phyloP scores from a whole-genome alignment of 2,113 vertebrate genomes.

The Chitala chitala region DNA sequence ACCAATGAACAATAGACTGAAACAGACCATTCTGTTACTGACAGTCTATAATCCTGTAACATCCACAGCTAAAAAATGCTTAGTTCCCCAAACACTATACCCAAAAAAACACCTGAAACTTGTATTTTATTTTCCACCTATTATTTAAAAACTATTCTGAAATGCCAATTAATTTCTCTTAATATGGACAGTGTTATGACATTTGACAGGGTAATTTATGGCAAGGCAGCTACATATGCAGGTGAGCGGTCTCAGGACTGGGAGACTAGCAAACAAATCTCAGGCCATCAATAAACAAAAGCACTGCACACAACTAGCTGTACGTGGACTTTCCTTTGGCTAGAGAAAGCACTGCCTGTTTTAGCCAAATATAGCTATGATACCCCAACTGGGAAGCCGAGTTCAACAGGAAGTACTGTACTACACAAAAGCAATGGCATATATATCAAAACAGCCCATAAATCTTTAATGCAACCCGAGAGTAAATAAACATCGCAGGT shows the following conservation, averaged over 20 bases:
- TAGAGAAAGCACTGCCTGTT: slow-evolving; percentile 13
- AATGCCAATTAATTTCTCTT: not conserved
- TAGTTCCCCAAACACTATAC: not conserved
- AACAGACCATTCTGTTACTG: too few relatives aligned
- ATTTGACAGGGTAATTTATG: too few relatives aligned
- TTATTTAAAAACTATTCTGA: too few relatives aligned
- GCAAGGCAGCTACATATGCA: not conserved
- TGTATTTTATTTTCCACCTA: not conserved
- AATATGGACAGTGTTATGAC: too few relatives aligned
- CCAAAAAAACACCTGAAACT: not conserved
- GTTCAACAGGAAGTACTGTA: slow-evolving; percentile 35
- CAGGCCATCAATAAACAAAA: not conserved
- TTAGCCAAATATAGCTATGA: slow-evolving; percentile 29
- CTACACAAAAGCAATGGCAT: slow-evolving; percentile 27
- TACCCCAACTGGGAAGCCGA: slow-evolving; percentile 36
- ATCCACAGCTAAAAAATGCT: not conserved
- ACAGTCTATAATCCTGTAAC: too few relatives aligned
- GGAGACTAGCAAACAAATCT: not conserved
- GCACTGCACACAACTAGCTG: not conserved
- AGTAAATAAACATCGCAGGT: slow-evolving; percentile 39
- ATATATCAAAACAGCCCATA: slow-evolving; percentile 33
- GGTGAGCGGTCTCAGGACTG: too few relatives aligned
- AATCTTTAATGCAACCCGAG: slow-evolving; percentile 40
- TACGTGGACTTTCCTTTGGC: not conserved
- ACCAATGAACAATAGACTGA: too few relatives aligned